Percentiles rank a stretch among this genome's conserved stretches.
phyloP scores from a whole-genome alignment of 2,113 vertebrate species.

The Vidua chalybeata region DNA sequence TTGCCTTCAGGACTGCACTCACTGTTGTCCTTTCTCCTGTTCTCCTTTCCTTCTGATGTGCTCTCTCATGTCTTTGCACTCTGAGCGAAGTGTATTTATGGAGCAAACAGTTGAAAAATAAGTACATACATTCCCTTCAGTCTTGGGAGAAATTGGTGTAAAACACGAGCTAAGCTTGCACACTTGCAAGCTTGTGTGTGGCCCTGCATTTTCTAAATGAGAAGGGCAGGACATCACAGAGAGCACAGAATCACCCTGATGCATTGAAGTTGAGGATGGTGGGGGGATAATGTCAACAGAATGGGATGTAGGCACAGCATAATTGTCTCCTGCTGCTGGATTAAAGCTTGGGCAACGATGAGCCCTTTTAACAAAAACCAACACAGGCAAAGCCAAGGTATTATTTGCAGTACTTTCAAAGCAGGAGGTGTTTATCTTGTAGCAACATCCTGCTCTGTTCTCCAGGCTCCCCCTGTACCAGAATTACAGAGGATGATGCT shows the following conservation, averaged over 20 bases:
- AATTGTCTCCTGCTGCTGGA: slow-evolving; percentile 58
- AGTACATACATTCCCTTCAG: neutral
- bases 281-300: neutral
- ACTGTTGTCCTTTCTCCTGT: neutral
- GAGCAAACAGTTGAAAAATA: neutral
- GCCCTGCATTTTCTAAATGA: neutral
- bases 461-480: neutral
- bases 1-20: neutral
- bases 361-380: slow-evolving; percentile 35
- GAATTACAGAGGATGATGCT: neutral
- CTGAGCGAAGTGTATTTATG: neutral
- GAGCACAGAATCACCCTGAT: neutral
- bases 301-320: neutral
- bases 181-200: neutral
- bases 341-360: slow-evolving; percentile 50
- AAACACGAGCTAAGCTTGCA: neutral
- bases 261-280: neutral
- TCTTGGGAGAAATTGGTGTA: neutral
- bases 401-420: slow-evolving; percentile 34
- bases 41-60: neutral
- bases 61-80: neutral
- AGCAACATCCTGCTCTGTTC: neutral
- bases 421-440: slow-evolving; percentile 43
- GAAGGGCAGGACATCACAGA: neutral
- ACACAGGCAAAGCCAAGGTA: neutral